These are phyloP conservation scores for Yponomeuta cagnagella DNA, from an alignment of 2,888 invertebrate species.

Conservation along the genomic window DNA sequence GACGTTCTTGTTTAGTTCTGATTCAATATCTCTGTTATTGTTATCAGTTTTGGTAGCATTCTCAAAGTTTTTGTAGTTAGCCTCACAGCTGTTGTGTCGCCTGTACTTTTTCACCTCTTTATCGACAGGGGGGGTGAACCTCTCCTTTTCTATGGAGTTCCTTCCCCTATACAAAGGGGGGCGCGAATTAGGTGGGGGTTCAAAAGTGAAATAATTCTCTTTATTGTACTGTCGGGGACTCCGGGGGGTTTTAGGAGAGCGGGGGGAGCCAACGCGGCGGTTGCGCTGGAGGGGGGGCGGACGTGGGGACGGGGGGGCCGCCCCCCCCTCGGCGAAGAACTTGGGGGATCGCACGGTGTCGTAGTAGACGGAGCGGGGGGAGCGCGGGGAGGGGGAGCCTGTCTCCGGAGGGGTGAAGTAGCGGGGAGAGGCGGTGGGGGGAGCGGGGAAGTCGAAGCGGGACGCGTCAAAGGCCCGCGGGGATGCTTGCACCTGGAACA, in stretches of 20 bases:
- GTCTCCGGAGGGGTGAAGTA: constrained; percentile 67
- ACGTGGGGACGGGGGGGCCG: constrained; percentile 46
- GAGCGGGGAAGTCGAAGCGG: constrained; percentile 64
- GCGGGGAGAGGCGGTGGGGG: constrained; percentile 55
- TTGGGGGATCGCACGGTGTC: constrained; percentile 64
- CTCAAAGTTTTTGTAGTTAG: constrained; percentile 58
- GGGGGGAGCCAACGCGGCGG: constrained; percentile 47
- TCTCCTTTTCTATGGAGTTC: constrained; percentile 61
- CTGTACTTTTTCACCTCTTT: constrained; percentile 59
- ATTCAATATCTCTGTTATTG: constrained; percentile 37
- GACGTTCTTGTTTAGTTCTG: constrained; percentile 24
- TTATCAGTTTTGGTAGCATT: constrained; percentile 49
- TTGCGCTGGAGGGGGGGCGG: constrained; percentile 41
- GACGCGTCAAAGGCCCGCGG: constrained; percentile 61
- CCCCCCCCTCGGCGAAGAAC: constrained; percentile 55
- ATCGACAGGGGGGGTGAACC: constrained; percentile 61
- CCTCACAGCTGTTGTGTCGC: constrained; percentile 65
- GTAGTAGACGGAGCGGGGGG: constrained; percentile 65
- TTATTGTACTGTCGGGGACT: constrained; percentile 67
- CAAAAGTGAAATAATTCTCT: constrained; percentile 67
- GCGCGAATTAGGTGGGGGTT: constrained; percentile 36
- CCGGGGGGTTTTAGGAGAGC: constrained; percentile 48
- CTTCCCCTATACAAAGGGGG: constrained; percentile 60
- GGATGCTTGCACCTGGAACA: constrained; percentile 63
- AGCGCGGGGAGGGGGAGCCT: constrained; percentile 58